Conservation (phyloP, 2,888 invertebrate species). For the Linhomoeus sp. region DNA sequence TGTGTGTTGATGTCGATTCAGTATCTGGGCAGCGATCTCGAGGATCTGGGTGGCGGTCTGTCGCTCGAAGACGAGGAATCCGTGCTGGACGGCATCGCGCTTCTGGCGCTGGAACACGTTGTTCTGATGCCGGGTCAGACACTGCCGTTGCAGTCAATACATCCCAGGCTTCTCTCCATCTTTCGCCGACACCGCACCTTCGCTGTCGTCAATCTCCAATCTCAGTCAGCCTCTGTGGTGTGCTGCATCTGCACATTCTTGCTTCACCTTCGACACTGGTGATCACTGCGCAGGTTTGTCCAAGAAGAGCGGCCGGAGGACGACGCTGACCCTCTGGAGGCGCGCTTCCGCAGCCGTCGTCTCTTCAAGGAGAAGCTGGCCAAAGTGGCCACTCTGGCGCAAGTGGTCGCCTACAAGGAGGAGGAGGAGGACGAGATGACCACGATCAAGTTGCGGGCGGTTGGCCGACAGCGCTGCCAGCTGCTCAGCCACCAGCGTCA, state of each 20-base stretch:
- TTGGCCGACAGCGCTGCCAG: conserved; percentile 53
- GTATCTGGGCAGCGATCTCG: conserved; percentile 42
- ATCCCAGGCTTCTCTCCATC: conserved; percentile 39
- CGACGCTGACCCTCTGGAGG: too few relatives aligned
- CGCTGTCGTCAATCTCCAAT: conserved; percentile 36
- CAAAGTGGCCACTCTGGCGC: conserved; percentile 30
- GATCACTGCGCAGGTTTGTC: too few relatives aligned
- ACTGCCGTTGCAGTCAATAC: conserved; percentile 46
- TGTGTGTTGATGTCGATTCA: conserved; percentile 28
- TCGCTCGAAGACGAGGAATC: conserved; percentile 40
- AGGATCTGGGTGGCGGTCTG: conserved; percentile 42
- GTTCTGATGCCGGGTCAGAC: conserved; percentile 58
- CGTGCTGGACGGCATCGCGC: conserved; percentile 33
- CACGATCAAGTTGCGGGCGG: conserved; percentile 41
- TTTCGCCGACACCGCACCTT: conserved; percentile 43
- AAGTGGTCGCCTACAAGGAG: conserved; percentile 42
- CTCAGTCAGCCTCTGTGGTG: too few relatives aligned
- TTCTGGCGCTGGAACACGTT: conserved; percentile 40
- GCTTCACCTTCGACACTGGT: too few relatives aligned
- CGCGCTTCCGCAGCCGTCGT: too few relatives aligned
- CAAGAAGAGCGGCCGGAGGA: too few relatives aligned
- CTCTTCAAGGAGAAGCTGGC: neutral
- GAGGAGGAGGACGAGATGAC: conserved; percentile 36
- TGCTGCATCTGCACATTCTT: too few relatives aligned
- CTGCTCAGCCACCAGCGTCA: conserved; percentile 32